These are phyloP conservation scores for Zosterops pallidus DNA, from an alignment of 2,113 vertebrate genomes.

Conservation along the genomic window DNA sequence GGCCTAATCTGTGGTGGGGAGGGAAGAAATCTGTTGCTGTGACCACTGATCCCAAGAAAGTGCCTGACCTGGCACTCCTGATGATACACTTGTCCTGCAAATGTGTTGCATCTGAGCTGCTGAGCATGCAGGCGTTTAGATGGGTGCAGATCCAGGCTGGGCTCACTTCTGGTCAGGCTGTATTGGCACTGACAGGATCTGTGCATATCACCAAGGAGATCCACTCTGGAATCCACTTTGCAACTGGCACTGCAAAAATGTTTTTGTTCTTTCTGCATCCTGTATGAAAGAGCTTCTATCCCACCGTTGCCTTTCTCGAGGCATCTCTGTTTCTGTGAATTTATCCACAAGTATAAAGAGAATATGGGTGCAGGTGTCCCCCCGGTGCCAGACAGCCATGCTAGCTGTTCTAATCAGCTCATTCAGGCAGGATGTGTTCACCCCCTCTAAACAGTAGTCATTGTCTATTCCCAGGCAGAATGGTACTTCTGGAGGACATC, in stretches of 20 bases:
- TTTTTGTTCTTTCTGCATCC: not conserved
- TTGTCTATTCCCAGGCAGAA: conserved; percentile 23
- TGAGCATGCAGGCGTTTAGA: not conserved
- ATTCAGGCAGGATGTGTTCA: not conserved
- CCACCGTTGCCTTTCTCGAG: not conserved
- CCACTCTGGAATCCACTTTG: not conserved
- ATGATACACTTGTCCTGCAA: not conserved
- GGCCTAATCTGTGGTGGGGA: not conserved
- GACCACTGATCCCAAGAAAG: not conserved
- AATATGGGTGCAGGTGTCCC: not conserved
- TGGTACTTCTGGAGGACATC: conserved; percentile 10
- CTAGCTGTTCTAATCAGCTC: conserved; percentile 11
- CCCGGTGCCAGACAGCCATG: fast-evolving
- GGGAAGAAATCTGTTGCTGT: not conserved
- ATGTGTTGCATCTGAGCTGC: not conserved
- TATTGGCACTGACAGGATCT: fast-evolving
- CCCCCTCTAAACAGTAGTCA: not conserved
- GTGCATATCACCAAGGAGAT: not conserved
- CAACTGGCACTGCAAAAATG: not conserved
- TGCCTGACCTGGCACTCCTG: not conserved
- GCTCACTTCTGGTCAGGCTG: not conserved
- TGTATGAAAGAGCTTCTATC: not conserved
- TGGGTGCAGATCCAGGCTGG: not conserved
- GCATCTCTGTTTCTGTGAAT: not conserved
- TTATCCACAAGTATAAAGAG: not conserved